phyloP scores from a whole-genome alignment of 2,113 vertebrate species.

The Abramis brama region DNA sequence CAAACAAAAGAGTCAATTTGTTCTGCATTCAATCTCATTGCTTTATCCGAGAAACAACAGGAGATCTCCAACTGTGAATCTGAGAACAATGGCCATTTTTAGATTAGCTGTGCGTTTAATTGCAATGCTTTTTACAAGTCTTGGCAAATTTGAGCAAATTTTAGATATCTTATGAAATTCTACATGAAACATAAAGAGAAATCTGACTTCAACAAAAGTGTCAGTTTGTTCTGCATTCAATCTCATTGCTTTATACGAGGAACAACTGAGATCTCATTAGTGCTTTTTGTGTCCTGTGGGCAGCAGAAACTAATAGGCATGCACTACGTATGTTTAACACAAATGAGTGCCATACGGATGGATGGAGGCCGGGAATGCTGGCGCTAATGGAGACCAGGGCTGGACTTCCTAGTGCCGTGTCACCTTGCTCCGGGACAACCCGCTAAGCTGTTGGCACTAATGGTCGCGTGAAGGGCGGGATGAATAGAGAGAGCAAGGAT shows the following conservation, averaged over 20 bases:
- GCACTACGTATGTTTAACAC: background rate
- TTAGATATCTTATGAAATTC: background rate
- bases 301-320: slow-evolving; percentile 15
- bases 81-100: background rate
- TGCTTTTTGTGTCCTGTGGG: background rate
- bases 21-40: background rate
- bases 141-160: background rate
- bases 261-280: slow-evolving; percentile 4
- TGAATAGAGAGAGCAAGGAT: slow-evolving; percentile 1
- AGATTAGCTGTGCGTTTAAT: background rate
- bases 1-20: background rate
- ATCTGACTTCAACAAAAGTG: background rate
- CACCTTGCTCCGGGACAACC: slow-evolving; percentile 48
- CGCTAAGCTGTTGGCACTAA: slow-evolving; percentile 28
- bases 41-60: background rate
- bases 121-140: background rate
- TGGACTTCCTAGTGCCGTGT: slow-evolving; percentile 30
- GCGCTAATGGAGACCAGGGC: slow-evolving; percentile 13
- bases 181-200: background rate
- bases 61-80: background rate
- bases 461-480: slow-evolving; percentile 29
- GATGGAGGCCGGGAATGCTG: background rate
- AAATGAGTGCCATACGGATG: slow-evolving; percentile 4
- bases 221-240: background rate
- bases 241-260: background rate